Conservation (phyloP, 2,113 vertebrate species). For the Hemiprocne comata region DNA sequence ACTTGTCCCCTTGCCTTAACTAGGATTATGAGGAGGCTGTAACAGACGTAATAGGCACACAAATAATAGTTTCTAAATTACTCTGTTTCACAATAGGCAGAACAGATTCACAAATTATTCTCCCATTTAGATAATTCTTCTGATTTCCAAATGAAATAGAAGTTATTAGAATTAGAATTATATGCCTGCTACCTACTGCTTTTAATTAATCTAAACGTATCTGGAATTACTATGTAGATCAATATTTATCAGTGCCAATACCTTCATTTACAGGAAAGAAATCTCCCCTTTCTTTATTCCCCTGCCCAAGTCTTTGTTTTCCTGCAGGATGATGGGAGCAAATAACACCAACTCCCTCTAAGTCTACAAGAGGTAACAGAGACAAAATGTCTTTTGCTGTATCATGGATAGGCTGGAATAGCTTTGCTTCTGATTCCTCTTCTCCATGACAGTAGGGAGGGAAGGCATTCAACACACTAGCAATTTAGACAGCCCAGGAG, state of each 20-base stretch:
- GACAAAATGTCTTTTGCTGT: not conserved
- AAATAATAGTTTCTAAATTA: constrained; percentile 31
- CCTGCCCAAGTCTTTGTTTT: not conserved
- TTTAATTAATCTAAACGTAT: constrained; percentile 16
- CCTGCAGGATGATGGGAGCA: not conserved
- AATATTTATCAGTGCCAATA: not conserved
- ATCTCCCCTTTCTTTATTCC: not conserved
- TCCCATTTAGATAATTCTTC: constrained; percentile 14
- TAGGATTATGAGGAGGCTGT: not conserved
- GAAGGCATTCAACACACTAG: not conserved
- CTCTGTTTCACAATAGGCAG: not conserved
- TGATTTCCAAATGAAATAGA: constrained; percentile 43
- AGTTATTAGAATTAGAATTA: constrained; percentile 2
- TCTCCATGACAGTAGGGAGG: not conserved
- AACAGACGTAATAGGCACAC: not conserved
- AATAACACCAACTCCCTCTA: not conserved
- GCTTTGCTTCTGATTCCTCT: not conserved
- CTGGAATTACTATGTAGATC: not conserved
- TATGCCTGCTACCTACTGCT: not conserved
- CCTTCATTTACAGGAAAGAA: not conserved
- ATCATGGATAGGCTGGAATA: not conserved
- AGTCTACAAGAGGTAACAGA: not conserved
- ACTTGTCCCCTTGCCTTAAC: not conserved
- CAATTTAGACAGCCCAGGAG: not conserved
- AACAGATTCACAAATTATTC: constrained; percentile 17